Conservation (phyloP, 2,797 vertebrate species). For the Squalus acanthias region DNA sequence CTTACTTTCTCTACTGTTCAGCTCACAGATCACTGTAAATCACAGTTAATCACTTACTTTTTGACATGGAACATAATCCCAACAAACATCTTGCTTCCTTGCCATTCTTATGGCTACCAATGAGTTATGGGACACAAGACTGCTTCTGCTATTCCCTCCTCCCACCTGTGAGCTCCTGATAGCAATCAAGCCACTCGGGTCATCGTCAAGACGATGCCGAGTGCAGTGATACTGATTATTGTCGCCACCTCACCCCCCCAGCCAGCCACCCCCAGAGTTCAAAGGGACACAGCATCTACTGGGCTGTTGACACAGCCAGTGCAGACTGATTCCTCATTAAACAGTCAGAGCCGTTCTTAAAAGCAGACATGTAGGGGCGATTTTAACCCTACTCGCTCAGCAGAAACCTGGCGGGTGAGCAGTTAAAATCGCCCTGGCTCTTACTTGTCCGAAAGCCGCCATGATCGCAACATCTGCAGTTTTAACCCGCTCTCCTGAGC, state of each 20-base stretch:
- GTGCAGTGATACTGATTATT: neutral
- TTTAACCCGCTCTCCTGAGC: too few relatives aligned
- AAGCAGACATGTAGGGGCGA: too few relatives aligned
- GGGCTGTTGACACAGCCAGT: neutral
- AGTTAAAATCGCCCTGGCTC: too few relatives aligned
- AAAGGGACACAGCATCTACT: neutral
- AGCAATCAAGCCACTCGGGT: neutral
- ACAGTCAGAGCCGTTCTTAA: neutral
- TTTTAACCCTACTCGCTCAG: too few relatives aligned
- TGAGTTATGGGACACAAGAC: neutral
- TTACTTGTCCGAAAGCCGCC: too few relatives aligned
- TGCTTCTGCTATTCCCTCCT: neutral
- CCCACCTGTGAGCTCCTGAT: neutral
- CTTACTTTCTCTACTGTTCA: neutral
- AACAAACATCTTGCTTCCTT: neutral
- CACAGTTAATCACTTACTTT: neutral
- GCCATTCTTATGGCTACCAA: neutral
- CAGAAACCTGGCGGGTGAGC: too few relatives aligned
- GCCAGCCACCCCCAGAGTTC: neutral
- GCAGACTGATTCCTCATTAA: neutral
- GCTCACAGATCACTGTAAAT: neutral
- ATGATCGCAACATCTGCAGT: too few relatives aligned
- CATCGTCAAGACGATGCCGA: neutral
- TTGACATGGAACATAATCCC: neutral
- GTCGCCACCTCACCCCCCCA: neutral